phyloP scores from a whole-genome alignment of 2,888 invertebrate genomes.

The Phyllotreta cruciferae region DNA sequence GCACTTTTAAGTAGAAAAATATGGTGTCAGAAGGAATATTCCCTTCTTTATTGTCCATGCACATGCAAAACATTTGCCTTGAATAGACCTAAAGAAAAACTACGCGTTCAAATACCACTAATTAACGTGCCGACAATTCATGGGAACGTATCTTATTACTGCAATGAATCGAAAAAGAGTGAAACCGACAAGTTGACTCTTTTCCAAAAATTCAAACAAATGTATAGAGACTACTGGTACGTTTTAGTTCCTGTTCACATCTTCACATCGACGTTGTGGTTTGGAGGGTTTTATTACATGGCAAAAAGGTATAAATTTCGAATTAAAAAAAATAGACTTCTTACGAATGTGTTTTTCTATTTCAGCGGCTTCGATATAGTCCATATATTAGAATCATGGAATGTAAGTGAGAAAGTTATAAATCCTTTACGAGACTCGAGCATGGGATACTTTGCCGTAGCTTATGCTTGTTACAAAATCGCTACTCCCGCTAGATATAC shows the following conservation, averaged over 20 bases:
- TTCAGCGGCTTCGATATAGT: slow-evolving; percentile 91
- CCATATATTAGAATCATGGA: slow-evolving; percentile 75
- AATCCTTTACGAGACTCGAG: slow-evolving; percentile 78
- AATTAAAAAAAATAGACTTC: slow-evolving; percentile 14
- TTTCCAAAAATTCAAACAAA: slow-evolving; percentile 84
- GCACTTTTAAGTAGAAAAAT: slow-evolving; percentile 11
- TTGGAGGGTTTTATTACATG: slow-evolving; percentile 84
- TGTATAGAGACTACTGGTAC: slow-evolving; percentile 97
- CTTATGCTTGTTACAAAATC: slow-evolving; percentile 93
- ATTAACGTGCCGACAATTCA: neutral
- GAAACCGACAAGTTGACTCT: slow-evolving; percentile 65
- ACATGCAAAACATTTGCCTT: slow-evolving; percentile 1
- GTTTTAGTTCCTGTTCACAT: slow-evolving; percentile 93
- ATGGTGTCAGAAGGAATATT: slow-evolving; percentile 16
- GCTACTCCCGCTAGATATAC: slow-evolving; percentile 90
- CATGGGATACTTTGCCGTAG: slow-evolving; percentile 88
- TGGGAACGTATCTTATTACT: slow-evolving; percentile 12
- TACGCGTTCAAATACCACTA: neutral
- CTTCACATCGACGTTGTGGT: slow-evolving; percentile 88
- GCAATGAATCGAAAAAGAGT: slow-evolving; percentile 3
- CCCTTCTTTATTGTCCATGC: slow-evolving; percentile 1
- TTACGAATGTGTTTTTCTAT: neutral
- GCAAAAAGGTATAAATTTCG: slow-evolving; percentile 74
- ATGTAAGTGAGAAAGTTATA: slow-evolving; percentile 80
- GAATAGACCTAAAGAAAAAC: neutral